Percentiles rank a stretch among this genome's conserved stretches.
Conservation (phyloP, 2,888 invertebrate species). For the Melinopterus prodromus region DNA sequence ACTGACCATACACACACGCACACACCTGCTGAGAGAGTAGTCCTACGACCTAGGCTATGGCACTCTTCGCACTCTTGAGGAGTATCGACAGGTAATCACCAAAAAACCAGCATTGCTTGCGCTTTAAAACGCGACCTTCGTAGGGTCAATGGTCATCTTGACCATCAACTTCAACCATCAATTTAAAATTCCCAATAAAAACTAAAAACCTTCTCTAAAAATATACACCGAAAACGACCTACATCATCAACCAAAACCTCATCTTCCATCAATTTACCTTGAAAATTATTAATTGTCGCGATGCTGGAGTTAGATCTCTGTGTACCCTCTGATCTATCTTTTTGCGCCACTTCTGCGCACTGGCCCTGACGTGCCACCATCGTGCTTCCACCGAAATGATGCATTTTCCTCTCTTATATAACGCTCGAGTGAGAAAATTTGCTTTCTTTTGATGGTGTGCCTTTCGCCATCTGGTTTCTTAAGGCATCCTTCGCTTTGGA, state of each 20-base stretch:
- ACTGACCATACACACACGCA: not conserved
- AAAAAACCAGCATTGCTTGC: not conserved
- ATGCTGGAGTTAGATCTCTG: not conserved
- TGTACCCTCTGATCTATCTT: not conserved
- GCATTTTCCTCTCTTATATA: not conserved
- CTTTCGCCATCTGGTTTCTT: not conserved
- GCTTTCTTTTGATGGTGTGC: not conserved
- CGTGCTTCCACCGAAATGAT: slow-evolving; percentile 19
- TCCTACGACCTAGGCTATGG: slow-evolving; percentile 7
- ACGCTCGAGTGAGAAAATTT: not conserved
- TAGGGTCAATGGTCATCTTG: not conserved
- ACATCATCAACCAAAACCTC: too few relatives aligned
- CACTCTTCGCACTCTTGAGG: not conserved
- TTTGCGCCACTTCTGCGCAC: slow-evolving; percentile 20
- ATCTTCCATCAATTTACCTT: too few relatives aligned
- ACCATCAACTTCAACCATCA: not conserved
- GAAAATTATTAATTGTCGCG: not conserved
- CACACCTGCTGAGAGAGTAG: not conserved
- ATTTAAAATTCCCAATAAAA: too few relatives aligned
- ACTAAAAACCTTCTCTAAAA: too few relatives aligned
- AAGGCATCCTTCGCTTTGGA: too few relatives aligned
- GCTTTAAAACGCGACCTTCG: not conserved
- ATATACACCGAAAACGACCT: too few relatives aligned
- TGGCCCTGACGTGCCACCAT: slow-evolving; percentile 16
- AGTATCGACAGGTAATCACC: not conserved